A percentile compares a stretch with the other conserved stretches of the same genome.
phyloP scores from a whole-genome alignment of 2,797 vertebrate species.

The Tapera naevia region DNA sequence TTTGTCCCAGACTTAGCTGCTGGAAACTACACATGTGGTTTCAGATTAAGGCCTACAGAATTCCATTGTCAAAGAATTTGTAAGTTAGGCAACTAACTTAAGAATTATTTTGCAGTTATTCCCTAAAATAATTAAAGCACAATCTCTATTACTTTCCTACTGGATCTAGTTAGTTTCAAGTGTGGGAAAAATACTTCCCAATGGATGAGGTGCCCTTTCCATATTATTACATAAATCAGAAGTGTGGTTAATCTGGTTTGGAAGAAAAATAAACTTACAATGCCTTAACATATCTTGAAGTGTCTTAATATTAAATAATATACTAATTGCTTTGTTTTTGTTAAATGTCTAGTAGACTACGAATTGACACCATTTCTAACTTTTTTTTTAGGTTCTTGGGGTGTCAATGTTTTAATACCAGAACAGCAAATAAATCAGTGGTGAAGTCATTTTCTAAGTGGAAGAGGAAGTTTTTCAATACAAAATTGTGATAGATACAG shows the following conservation, averaged over 20 bases:
- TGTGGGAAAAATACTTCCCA: background rate
- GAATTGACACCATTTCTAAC: conserved; percentile 69
- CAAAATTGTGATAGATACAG: conserved; percentile 85
- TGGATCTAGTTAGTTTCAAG: conserved; percentile 1
- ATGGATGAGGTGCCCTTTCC: background rate
- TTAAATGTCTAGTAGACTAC: conserved; percentile 55
- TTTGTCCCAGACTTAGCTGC: background rate
- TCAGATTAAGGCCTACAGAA: background rate
- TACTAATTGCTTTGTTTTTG: conserved; percentile 55
- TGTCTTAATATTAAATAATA: conserved; percentile 65
- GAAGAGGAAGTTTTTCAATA: conserved; percentile 88
- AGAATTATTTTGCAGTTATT: background rate
- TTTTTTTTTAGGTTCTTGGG: conserved; percentile 90
- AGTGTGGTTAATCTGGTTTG: conserved; percentile 40
- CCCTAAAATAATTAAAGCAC: conserved; percentile 8
- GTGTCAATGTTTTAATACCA: conserved; percentile 98
- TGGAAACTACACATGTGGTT: background rate
- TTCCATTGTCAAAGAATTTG: background rate
- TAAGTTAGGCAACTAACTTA: background rate
- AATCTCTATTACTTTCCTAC: background rate
- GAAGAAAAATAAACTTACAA: conserved; percentile 52
- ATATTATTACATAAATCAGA: conserved; percentile 10
- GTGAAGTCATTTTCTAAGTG: conserved; percentile 90
- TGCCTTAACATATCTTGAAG: conserved; percentile 66
- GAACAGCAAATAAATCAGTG: conserved; percentile 87